A percentile compares a stretch with the other conserved stretches of the same genome.
Conservation (phyloP, 53 echinoderm and acorn worm genomes). For the Paracentrotus lividus region DNA sequence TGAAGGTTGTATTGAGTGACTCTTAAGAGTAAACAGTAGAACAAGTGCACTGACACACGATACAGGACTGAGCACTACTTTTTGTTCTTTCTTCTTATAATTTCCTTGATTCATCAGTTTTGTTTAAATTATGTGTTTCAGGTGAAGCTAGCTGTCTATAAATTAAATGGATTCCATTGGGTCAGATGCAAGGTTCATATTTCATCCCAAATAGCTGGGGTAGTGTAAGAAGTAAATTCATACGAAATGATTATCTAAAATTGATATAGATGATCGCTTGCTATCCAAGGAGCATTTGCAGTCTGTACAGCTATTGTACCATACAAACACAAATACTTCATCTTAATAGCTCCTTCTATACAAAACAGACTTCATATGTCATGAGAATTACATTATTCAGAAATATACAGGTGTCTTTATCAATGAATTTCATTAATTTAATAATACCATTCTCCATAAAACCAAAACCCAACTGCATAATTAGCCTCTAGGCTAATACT, state of each 20-base stretch:
- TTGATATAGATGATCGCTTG: too few species aligned
- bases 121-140: not conserved
- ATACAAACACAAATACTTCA: not conserved
- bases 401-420: not conserved
- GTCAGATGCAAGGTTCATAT: too few species aligned
- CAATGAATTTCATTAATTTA: constrained; percentile 30
- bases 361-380: not conserved
- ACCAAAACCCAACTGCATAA: not conserved
- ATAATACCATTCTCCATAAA: not conserved
- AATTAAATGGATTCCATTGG: too few species aligned
- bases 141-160: too few species aligned
- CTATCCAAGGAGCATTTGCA: too few species aligned
- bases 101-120: not conserved
- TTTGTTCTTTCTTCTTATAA: not conserved
- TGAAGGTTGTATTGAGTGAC: not conserved
- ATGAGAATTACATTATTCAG: not conserved
- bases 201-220: too few species aligned
- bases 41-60: constrained; percentile 40
- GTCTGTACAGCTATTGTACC: too few species aligned
- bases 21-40: not conserved
- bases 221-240: too few species aligned
- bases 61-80: not conserved
- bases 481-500: not conserved
- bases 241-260: too few species aligned
- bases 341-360: not conserved